These are phyloP conservation scores for Neocloeon triangulifer DNA, from an alignment of 1,140 invertebrate genomes.

Conservation along the genomic window DNA sequence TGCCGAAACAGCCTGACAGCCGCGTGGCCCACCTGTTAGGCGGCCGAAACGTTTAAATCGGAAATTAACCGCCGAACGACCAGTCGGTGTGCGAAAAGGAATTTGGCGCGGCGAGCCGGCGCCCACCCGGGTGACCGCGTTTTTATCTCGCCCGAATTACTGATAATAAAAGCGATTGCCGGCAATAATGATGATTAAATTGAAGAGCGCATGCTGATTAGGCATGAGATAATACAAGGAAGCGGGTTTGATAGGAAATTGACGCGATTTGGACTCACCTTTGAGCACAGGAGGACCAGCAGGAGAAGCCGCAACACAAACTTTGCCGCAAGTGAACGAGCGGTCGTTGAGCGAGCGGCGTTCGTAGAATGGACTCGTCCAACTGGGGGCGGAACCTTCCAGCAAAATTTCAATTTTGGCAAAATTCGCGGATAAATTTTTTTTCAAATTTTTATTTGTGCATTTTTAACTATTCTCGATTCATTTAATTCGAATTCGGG, in stretches of 20 bases:
- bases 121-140: too few relatives aligned
- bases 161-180: background rate
- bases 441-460: too few relatives aligned
- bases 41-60: conserved; percentile 4
- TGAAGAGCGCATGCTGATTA: conserved; percentile 9
- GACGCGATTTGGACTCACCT: background rate
- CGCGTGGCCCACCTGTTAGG: conserved; percentile 1
- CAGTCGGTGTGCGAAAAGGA: too few relatives aligned
- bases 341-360: background rate
- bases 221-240: background rate
- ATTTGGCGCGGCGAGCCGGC: too few relatives aligned
- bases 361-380: conserved; percentile 18
- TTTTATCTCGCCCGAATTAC: too few relatives aligned
- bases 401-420: too few relatives aligned
- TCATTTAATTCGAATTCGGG: too few relatives aligned
- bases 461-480: too few relatives aligned
- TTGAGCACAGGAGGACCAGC: background rate
- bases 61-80: too few relatives aligned
- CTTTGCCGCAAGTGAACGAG: conserved; percentile 4
- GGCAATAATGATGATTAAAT: conserved; percentile 8
- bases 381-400: conserved; percentile 9
- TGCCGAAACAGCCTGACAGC: background rate
- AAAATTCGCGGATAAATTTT: too few relatives aligned
- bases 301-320: conserved; percentile 2
- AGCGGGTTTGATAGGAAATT: background rate